Evolutionary conservation across 2,888 invertebrate genomes (phyloP), one percentile per base, ranked within the genome.

Genomic region (Eustalomyia histrio): DNA sequence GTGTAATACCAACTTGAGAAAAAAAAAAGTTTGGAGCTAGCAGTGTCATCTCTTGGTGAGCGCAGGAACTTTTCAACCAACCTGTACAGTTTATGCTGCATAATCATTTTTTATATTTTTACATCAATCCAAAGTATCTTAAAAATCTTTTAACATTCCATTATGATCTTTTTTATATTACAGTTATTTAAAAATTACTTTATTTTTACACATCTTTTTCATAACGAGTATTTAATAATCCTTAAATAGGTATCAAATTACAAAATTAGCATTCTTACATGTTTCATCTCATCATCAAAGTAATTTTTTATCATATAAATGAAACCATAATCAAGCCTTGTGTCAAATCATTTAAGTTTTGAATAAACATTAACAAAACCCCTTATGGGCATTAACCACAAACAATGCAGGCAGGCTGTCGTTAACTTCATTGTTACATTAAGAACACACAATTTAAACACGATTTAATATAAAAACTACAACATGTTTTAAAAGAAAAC

Each of bases 281-380:
- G 33, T n/a, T n/a, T 47, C 43, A 14, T 47, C 43, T 47, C 43
- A 47, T 47, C 43, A 47, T 14, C 43, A 39, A 39, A 39, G 14
- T 39, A 12, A 12, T 39, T 12, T 35, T 39, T 39, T 39, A 39
- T 39, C 14, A 39, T 39, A 39, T 12, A 60, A 53, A 43, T 24
- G 61, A 65, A 72, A 82, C 60, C 72, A 79, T 79, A 76, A 76
- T 68, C 82, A 76, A 79, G 79, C 64, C 82, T 76, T 81, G 81
- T 81, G 78, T 81, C 78, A 81, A 81, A 81, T 81, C 81, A 78
- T 81, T 81, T 81, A 81, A 68, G 81, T 71, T 81, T 81, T 78
- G 71, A 81, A 81, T 81, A 81, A 78, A 78, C 78, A 78, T 78
- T 81, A 78, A 78, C 60, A 78, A 69, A 79, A 64, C 64, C 64